Evolutionary conservation across 1,140 invertebrate genomes (phyloP).

Genomic region (Heterodera schachtii): DNA sequence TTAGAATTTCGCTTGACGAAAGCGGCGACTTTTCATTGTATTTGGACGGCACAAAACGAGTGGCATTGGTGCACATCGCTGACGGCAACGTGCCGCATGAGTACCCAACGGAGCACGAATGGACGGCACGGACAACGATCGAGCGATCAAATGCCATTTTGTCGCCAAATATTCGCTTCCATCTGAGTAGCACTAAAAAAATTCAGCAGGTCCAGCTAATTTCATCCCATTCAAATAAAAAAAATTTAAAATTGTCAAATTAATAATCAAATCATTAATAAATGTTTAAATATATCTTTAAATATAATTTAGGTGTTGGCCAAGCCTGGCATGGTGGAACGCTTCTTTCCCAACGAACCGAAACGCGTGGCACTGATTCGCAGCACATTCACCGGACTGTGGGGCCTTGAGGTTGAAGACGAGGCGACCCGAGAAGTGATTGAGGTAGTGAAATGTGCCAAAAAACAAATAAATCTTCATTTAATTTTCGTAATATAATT

Average conservation of each 20-base stretch:
- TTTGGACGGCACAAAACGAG: constrained; percentile 6
- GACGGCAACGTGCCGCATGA: constrained; percentile 4
- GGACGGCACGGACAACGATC: constrained; percentile 6
- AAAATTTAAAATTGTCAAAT: too few relatives aligned
- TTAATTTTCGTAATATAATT: too few relatives aligned
- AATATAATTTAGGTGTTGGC: not conserved
- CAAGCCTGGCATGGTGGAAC: constrained; percentile 11
- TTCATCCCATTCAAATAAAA: too few relatives aligned
- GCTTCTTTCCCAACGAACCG: not conserved
- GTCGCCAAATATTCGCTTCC: constrained; percentile 21
- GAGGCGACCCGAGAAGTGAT: not conserved
- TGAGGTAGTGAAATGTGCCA: not conserved
- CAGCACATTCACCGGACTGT: constrained; percentile 19
- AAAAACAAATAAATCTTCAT: too few relatives aligned
- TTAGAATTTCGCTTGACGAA: not conserved
- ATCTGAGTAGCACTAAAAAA: constrained; percentile 16
- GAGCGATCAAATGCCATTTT: constrained; percentile 24
- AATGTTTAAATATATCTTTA: too few relatives aligned
- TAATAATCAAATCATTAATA: too few relatives aligned
- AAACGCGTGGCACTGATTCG: not conserved
- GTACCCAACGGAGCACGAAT: constrained; percentile 18
- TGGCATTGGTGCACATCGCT: constrained; percentile 13
- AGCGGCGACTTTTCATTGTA: constrained; percentile 12
- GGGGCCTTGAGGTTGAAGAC: constrained; percentile 19
- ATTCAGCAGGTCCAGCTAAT: not conserved